These are phyloP conservation scores for Phylloscopus trochiloides DNA, from an alignment of 2,113 vertebrate genomes.

Conservation along the genomic window DNA sequence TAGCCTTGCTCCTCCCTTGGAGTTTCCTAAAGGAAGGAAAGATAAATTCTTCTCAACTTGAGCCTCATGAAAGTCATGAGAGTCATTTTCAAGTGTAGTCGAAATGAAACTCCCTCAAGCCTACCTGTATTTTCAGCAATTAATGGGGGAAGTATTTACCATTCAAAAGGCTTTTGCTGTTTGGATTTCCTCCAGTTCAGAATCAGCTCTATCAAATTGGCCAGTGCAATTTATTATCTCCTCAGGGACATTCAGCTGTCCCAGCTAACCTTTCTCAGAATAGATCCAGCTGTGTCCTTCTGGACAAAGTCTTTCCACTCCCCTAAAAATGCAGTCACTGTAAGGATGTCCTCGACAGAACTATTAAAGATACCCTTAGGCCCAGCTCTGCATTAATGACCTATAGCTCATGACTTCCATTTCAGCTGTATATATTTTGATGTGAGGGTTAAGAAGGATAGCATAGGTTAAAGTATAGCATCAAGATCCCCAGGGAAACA, in stretches of 20 bases:
- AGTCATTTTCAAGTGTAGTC: not conserved
- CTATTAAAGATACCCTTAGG: conserved; percentile 57
- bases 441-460: conserved; percentile 63
- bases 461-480: conserved; percentile 47
- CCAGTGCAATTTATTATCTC: conserved; percentile 57
- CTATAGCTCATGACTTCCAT: conserved; percentile 55
- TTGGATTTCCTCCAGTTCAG: conserved; percentile 52
- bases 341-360: conserved; percentile 30
- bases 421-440: conserved; percentile 57
- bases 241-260: conserved; percentile 57
- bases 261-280: conserved; percentile 58
- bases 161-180: conserved; percentile 27
- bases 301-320: conserved; percentile 47
- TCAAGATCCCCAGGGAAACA: conserved; percentile 40
- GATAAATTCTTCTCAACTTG: not conserved
- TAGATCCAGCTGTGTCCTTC: conserved; percentile 65
- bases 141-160: conserved; percentile 28
- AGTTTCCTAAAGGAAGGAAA: not conserved
- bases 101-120: conserved; percentile 4
- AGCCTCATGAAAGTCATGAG: conserved; percentile 13
- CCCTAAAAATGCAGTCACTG: conserved; percentile 28
- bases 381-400: conserved; percentile 50
- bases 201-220: conserved; percentile 50
- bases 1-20: conserved; percentile 23
- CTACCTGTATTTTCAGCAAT: conserved; percentile 49